phyloP scores from a whole-genome alignment of 2,888 invertebrate species.

The Parnassius glacialis region DNA sequence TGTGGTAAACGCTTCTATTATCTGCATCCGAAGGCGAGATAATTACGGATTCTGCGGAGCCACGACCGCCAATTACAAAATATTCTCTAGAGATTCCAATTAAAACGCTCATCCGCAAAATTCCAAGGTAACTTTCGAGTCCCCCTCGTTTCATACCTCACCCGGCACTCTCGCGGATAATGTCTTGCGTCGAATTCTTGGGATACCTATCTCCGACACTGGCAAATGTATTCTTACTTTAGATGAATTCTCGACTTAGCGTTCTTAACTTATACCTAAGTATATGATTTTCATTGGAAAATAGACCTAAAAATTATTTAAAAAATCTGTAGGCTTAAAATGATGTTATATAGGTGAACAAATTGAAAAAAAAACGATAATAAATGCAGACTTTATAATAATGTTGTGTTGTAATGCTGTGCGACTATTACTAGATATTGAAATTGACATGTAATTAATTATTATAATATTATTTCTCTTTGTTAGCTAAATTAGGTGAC shows the following conservation, averaged over 20 bases:
- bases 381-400: too few species aligned
- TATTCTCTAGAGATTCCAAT: slow-evolving; percentile 74
- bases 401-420: too few species aligned
- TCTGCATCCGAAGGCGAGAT: slow-evolving; percentile 17
- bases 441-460: too few species aligned
- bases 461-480: too few species aligned
- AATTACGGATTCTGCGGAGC: slow-evolving; percentile 35
- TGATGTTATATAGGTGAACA: too few species aligned
- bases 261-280: too few species aligned
- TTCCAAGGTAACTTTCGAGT: slow-evolving; percentile 69
- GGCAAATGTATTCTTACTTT: slow-evolving; percentile 47
- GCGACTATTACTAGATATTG: too few species aligned
- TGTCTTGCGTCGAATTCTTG: slow-evolving; percentile 53
- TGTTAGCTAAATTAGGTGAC: too few species aligned
- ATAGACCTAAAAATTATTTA: too few species aligned
- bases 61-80: slow-evolving; percentile 69
- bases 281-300: slow-evolving; percentile 10
- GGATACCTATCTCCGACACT: slow-evolving; percentile 59
- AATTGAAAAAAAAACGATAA: too few species aligned
- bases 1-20: slow-evolving; percentile 6
- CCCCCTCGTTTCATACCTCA: slow-evolving; percentile 24
- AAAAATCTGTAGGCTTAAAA: too few species aligned
- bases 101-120: slow-evolving; percentile 78
- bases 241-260: slow-evolving; percentile 23
- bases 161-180: slow-evolving; percentile 32